Base-by-base conservation (phyloP, 2,888 invertebrate genomes). In the Phortica magna region DNA sequence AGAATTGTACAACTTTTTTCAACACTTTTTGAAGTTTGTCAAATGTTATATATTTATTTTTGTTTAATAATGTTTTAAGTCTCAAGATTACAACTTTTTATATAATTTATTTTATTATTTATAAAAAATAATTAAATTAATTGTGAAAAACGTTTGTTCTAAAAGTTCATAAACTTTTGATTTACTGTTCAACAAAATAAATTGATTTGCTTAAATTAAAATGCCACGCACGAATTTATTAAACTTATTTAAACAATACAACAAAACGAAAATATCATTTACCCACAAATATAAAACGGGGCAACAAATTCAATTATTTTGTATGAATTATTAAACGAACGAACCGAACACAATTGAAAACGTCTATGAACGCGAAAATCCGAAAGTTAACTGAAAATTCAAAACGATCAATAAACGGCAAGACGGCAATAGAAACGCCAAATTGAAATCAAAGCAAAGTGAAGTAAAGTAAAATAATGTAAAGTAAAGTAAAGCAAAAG, bases 291-390 rank as follows among this genome's bases (percentile, higher is more conserved):
- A 43, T 43, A 19, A 43, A 68, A 43, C 64, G 64, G 22, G 31
- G 5, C 22, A 31, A 64, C 48, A 48, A 48, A 48, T 5, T 48
- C 3, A 48, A 48, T 48, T 19, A 61, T 12, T 61, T 61, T 22
- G 22, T 22, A n/a, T n/a, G 10, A 61, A 61, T 14, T 9, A 61
- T 61, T 19, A 68, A 68, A 19, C 68, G 17, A 68, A 41, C 42
- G 7, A 39, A 7, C 31, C 22, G 71, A 12, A 79, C 78, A 57
- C 79, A 79, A 79, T 77, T 80, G 82, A 81, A 78, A 87, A 89
- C 90, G 90, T 90, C 90, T 90, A 88, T 78, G 79, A 89, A 84
- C 90, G 89, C 89, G 90, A 88, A 90, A 90, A 90, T 90, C 90
- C 82, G 88, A 90, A 90, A 90, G 90, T 90, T 90, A 89, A 90